Conservation (phyloP, 2,888 invertebrate genomes). For the Teinopalpus imperialis region DNA sequence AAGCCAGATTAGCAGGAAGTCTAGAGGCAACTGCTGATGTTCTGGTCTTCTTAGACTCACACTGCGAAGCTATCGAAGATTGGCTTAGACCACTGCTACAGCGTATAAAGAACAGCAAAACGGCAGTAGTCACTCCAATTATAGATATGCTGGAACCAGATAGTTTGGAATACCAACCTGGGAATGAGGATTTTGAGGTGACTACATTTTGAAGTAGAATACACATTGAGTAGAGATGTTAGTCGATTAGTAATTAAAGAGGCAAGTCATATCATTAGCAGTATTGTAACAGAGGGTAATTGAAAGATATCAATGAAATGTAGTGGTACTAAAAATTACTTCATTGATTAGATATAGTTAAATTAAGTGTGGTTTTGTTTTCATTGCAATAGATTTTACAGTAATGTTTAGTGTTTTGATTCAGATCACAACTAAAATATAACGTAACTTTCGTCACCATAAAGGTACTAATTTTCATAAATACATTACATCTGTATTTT, state of each 20-base stretch:
- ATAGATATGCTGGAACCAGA: conserved; percentile 94
- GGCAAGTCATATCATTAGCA: no score
- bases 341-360: background rate
- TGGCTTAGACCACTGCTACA: conserved; percentile 95
- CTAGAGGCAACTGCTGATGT: conserved; percentile 87
- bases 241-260: no score
- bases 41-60: conserved; percentile 93
- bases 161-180: conserved; percentile 71
- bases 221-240: no score
- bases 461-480: no score
- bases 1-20: conserved; percentile 91
- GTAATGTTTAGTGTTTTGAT: background rate
- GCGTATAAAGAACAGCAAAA: conserved; percentile 86
- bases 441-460: no score
- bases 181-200: conserved; percentile 50
- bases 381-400: background rate
- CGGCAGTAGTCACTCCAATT: conserved; percentile 93
- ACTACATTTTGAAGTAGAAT: conserved; percentile 9
- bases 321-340: no score
- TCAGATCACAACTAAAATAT: no score
- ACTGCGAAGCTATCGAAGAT: conserved; percentile 89
- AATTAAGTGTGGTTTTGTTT: background rate
- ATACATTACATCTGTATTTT: no score
- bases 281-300: background rate
- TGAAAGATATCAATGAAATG: background rate